A percentile compares a stretch with the other conserved stretches of the same genome.
Conservation (phyloP, 1,140 invertebrate species). For the Onthophagus taurus region DNA sequence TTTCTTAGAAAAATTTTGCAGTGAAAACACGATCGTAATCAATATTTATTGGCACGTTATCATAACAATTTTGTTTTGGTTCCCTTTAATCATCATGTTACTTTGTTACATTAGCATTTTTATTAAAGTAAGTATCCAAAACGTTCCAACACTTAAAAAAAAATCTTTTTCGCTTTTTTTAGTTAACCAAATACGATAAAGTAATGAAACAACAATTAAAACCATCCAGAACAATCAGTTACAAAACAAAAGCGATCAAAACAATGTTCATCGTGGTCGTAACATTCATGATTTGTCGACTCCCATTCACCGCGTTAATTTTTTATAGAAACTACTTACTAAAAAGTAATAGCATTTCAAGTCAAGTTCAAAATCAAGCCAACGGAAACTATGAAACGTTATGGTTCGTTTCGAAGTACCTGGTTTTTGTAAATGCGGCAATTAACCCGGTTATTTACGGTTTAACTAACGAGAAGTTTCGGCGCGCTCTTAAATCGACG, state of each 20-base stretch:
- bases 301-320: conserved; percentile 59
- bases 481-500: conserved; percentile 48
- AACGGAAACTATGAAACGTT: conserved; percentile 44
- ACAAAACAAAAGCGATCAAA: conserved; percentile 54
- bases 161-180: conserved; percentile 17
- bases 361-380: conserved; percentile 29
- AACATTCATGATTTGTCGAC: conserved; percentile 52
- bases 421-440: conserved; percentile 60
- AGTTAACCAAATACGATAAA: conserved; percentile 51
- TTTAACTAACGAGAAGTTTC: conserved; percentile 57
- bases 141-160: not conserved
- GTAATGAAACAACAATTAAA: conserved; percentile 44
- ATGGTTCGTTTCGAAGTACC: conserved; percentile 56
- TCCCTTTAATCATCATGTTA: conserved; percentile 57
- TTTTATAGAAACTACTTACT: conserved; percentile 49
- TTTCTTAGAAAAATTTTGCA: conserved; percentile 58
- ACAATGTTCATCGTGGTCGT: conserved; percentile 61
- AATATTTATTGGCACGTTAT: conserved; percentile 66
- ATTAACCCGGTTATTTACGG: conserved; percentile 68
- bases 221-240: conserved; percentile 46
- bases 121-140: conserved; percentile 42
- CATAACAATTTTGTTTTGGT: conserved; percentile 57
- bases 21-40: conserved; percentile 49
- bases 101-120: conserved; percentile 56
- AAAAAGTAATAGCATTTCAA: conserved; percentile 20